Evolutionary conservation across 2,888 invertebrate genomes (phyloP), one percentile per base, ranked within the genome.

Genomic region (Magallana nippona): DNA sequence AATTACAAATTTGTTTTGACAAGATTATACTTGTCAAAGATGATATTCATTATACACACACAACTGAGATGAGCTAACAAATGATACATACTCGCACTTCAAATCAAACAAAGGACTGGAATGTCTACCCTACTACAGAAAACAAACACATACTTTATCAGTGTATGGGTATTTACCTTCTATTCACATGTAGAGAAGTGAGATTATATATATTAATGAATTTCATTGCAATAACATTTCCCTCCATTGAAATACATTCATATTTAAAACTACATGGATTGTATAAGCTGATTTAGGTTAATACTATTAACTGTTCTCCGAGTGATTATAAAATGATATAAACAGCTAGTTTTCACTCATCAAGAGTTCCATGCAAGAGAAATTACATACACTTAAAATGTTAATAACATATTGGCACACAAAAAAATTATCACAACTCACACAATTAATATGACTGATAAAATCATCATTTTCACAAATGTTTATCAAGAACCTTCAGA

Each of bases 21-120:
- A 27, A 22, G 13, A 22, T 22, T 13, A 71, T 17, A 22, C 44
- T 44, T 44, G 8, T 44, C 44, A 71, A 27, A 71, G 27, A 71
- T 71, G 71, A 71, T 22, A 27, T 71, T 27, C 27, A 22, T 15
- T 71, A 44, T 44, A 32, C 22, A 71, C 71, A 71, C 71, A 17
- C 22, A 15, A 71, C 27, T 71, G 13, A 71, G 27, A 27, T 71
- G 71, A 71, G 10, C 32, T 22, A 10, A 62, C 62, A 62, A 71
- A 71, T 71, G 71, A 71, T 71, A 27, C 71, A 71, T 32, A 71
- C 71, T 71, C 27, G 32, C 71, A 71, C 71, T 71, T 71, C 71
- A 71, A 71, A 71, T 71, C 71, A 71, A 22, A 71, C 27, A 27
- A 11, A 71, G 71, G 71, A 60, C 60, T 60, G 60, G 60, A 71